Evolutionary conservation across 2,113 vertebrate species (phyloP).

Genomic region (Dicerorhinus sumatrensis): DNA sequence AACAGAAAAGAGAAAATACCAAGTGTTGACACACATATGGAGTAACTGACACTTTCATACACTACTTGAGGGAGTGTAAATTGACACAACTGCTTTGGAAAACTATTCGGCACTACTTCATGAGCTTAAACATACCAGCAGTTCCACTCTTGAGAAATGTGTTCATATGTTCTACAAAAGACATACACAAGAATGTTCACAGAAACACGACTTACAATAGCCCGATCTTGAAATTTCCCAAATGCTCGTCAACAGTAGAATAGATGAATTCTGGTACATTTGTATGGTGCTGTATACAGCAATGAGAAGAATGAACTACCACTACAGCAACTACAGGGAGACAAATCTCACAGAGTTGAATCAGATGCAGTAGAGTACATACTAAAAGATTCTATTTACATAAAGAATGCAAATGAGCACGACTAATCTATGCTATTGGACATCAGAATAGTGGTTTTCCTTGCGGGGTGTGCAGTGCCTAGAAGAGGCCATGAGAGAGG

Average conservation of each 20-base stretch:
- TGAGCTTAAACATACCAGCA: neutral
- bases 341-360: neutral
- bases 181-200: neutral
- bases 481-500: neutral
- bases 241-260: neutral
- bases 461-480: neutral
- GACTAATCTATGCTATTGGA: neutral
- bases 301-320: neutral
- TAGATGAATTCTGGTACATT: neutral
- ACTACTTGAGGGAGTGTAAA: neutral
- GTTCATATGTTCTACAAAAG: neutral
- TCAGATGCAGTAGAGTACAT: neutral
- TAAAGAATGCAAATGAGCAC: neutral
- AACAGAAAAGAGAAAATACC: neutral
- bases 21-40: neutral
- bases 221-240: neutral
- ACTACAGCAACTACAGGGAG: neutral
- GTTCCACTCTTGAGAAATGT: neutral
- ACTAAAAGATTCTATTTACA: neutral
- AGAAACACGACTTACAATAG: neutral
- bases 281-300: neutral
- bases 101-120: neutral
- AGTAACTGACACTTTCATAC: neutral
- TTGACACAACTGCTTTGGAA: neutral
- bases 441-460: neutral